Conservation (phyloP, 2,797 vertebrate species). For the Acipenser transmontanus region DNA sequence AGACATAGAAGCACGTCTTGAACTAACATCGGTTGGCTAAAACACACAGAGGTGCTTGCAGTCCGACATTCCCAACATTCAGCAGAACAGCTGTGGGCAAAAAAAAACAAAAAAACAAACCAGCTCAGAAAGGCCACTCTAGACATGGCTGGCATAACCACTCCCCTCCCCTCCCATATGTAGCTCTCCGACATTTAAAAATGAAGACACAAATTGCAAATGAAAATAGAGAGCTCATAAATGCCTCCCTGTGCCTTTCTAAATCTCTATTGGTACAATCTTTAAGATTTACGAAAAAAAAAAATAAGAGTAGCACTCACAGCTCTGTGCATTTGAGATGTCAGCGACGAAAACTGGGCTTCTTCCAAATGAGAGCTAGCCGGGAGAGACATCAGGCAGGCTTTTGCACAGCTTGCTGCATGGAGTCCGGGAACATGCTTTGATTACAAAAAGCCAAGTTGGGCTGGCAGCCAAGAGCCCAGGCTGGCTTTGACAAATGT, state of each 20-base stretch:
- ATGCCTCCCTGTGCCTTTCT: constrained; percentile 10
- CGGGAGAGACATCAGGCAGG: constrained; percentile 61
- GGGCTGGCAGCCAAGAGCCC: constrained; percentile 83
- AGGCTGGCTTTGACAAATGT: constrained; percentile 39
- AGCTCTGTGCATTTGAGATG: constrained; percentile 74
- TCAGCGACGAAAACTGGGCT: constrained; percentile 63
- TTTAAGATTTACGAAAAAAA: constrained; percentile 24
- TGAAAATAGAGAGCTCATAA: constrained; percentile 29
- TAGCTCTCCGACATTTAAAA: constrained; percentile 35
- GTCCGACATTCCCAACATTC: constrained; percentile 25
- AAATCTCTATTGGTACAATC: neutral
- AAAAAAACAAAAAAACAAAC: neutral
- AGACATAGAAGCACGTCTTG: constrained; percentile 23
- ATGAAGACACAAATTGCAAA: constrained; percentile 29
- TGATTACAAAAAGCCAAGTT: constrained; percentile 88
- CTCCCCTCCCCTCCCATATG: constrained; percentile 32
- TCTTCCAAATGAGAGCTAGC: constrained; percentile 77
- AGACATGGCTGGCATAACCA: constrained; percentile 40
- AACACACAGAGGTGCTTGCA: constrained; percentile 28
- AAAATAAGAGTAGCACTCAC: constrained; percentile 75
- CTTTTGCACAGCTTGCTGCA: constrained; percentile 69
- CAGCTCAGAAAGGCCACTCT: constrained; percentile 22
- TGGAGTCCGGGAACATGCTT: constrained; percentile 91
- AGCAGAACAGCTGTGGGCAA: constrained; percentile 4
- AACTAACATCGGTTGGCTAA: constrained; percentile 8